Percentiles rank a stretch among this genome's conserved stretches.
phyloP scores from a whole-genome alignment of 2,797 vertebrate genomes.

The Gobionotothen gibberifrons region DNA sequence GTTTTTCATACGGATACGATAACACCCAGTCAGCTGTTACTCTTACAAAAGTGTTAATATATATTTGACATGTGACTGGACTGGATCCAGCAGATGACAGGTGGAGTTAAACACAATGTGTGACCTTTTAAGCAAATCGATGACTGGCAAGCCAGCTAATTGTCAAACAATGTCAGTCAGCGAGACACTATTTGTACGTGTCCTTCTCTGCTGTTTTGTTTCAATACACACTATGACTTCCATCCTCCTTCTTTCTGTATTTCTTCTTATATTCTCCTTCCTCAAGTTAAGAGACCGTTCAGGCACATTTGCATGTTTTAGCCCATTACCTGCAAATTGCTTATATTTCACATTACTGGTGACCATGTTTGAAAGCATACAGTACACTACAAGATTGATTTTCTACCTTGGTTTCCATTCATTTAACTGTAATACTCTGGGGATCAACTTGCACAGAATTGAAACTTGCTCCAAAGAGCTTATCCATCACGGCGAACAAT shows the following conservation, averaged over 20 bases:
- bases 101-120: constrained; percentile 48
- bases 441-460: constrained; percentile 18
- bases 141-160: constrained; percentile 57
- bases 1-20: constrained; percentile 17
- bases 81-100: constrained; percentile 47
- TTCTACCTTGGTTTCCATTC: constrained; percentile 22
- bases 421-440: constrained; percentile 17
- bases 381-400: constrained; percentile 6
- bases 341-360: constrained; percentile 32
- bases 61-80: constrained; percentile 49
- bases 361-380: constrained; percentile 17
- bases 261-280: constrained; percentile 20
- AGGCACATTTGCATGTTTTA: constrained; percentile 43
- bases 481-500: constrained; percentile 37
- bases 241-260: constrained; percentile 10
- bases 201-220: constrained; percentile 26
- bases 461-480: constrained; percentile 11
- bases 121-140: constrained; percentile 48
- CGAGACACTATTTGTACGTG: constrained; percentile 10
- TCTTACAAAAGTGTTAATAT: constrained; percentile 20
- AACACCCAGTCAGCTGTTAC: constrained; percentile 8
- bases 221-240: constrained; percentile 27
- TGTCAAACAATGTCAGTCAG: constrained; percentile 57
- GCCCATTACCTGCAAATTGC: constrained; percentile 50
- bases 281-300: constrained; percentile 22